Evolutionary conservation across 2,113 vertebrate species (phyloP).

Genomic region (Ciconia boyciana): DNA sequence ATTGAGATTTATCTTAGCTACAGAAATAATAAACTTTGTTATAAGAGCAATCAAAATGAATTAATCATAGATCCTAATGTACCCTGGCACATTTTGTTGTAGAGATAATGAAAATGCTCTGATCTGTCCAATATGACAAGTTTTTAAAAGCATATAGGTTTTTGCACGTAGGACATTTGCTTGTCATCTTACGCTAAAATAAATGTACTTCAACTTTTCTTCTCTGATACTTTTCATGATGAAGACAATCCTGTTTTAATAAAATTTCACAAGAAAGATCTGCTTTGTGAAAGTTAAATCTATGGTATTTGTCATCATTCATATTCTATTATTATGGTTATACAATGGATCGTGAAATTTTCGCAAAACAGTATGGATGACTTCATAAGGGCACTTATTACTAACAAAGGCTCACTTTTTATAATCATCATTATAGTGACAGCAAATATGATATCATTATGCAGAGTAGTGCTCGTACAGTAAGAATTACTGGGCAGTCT

Average conservation of each 20-base stretch:
- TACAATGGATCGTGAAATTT: not conserved
- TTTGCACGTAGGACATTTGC: not conserved
- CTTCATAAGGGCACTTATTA: not conserved
- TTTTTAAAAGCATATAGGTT: not conserved
- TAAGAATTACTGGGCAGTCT: not conserved
- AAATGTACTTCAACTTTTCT: conserved; percentile 11
- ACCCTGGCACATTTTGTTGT: not conserved
- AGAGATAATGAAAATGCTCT: conserved; percentile 13
- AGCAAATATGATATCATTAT: not conserved
- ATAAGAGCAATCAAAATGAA: not conserved
- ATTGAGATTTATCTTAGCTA: not conserved
- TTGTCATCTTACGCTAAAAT: conserved; percentile 4
- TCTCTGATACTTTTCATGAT: not conserved
- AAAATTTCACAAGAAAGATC: not conserved
- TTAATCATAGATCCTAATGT: conserved; percentile 1
- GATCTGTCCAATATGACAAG: not conserved
- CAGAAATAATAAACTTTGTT: not conserved
- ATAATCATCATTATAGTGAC: not conserved
- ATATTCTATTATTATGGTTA: not conserved
- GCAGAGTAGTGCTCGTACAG: not conserved
- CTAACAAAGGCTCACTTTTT: not conserved
- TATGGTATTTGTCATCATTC: not conserved
- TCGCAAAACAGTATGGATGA: not conserved
- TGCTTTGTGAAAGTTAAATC: not conserved
- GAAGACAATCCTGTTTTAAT: not conserved